Base-by-base conservation (phyloP, 2,888 invertebrate genomes). In the Villa cingulata region DNA sequence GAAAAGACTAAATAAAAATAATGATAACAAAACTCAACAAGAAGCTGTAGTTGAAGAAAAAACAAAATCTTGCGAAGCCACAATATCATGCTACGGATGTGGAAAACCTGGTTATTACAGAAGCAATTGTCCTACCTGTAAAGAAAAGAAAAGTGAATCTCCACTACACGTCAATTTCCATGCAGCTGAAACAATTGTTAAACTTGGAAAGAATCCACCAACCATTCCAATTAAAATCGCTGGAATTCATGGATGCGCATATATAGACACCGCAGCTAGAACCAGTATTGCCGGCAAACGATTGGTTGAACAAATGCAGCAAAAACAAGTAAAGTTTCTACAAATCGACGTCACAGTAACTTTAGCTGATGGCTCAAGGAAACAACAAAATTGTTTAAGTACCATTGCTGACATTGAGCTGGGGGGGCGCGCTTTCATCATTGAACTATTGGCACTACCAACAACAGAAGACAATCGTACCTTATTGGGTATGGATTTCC, bases 401-500 rank as follows among this genome's bases (percentile, higher is more conserved):
- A 27, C 27, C 6, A 10, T 27, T 9, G 10, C 27, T 10, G 10
- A 27, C 27, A 27, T 27, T 27, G 27, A 27, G 10, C 6, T 27
- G 10, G 27, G 27, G 10, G 10, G 10, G 6, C 27, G 27, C 10
- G 6, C 27, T 9, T 27, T 27, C 7, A 32, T n/a, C 7, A 32
- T 17, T 5, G 36, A 43, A n/a, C 40, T 48, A 4, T 39, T 48
- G 14, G 43, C 43, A 16, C 15, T 48, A 40, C 23, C 32, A n/a
- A 48, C 16, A 38, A 43, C 43, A 2, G 40, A 43, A 43, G 42
- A 51, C 9, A 57, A 55, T 41, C 37, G 49, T 10, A 57, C 58
- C 1, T 49, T 58, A 14, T 36, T 58, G 10, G 57, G 57, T n/a
- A 51, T 56, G 2, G 55, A 56, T 3, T 58, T 57, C 32, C 43